A percentile compares a stretch with the other conserved stretches of the same genome.
These are phyloP conservation scores for Sanderia malayensis DNA, from an alignment of 30 jellyfish, hydroid and myxozoan genomes.

Conservation along the genomic window DNA sequence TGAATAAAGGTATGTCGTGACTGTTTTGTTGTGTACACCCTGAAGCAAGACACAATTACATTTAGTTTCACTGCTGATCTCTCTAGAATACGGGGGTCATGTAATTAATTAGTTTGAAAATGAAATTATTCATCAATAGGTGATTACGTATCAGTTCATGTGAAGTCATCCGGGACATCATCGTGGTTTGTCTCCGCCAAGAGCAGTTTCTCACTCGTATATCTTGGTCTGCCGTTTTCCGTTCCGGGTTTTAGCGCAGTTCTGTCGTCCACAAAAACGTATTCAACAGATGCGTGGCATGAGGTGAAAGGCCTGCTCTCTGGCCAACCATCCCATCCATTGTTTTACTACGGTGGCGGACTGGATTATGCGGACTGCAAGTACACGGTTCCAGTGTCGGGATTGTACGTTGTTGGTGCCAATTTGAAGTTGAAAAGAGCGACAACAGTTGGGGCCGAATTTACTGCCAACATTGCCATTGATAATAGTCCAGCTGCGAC, in stretches of 20 bases:
- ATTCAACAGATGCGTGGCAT: conserved; percentile 58
- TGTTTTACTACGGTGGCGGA: conserved; percentile 73
- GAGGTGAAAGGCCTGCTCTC: conserved; percentile 40
- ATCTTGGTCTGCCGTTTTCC: conserved; percentile 61
- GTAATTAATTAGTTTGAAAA: too few relatives aligned
- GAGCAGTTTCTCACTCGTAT: conserved; percentile 66
- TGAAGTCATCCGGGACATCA: conserved; percentile 46
- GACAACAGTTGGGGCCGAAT: conserved; percentile 57
- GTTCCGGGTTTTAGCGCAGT: conserved; percentile 82
- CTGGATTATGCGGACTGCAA: conserved; percentile 56
- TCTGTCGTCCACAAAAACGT: conserved; percentile 28
- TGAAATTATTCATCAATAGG: conserved; percentile 17
- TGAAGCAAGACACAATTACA: too few relatives aligned
- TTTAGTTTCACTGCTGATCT: too few relatives aligned
- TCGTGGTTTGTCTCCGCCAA: conserved; percentile 73
- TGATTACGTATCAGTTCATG: conserved; percentile 52
- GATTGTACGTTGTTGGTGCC: conserved; percentile 72
- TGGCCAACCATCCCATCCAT: conserved; percentile 26
- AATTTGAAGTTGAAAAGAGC: conserved; percentile 71
- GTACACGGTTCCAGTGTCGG: conserved; percentile 65
- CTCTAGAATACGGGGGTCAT: too few relatives aligned
- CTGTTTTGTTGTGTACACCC: too few relatives aligned
- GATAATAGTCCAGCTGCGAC: conserved; percentile 60
- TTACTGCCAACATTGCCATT: conserved; percentile 54
- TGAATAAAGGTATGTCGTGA: conserved; percentile 58